Percentiles rank a stretch among this genome's conserved stretches.
Conservation (phyloP, 2,797 vertebrate genomes). For the Pempheris klunzingeri region DNA sequence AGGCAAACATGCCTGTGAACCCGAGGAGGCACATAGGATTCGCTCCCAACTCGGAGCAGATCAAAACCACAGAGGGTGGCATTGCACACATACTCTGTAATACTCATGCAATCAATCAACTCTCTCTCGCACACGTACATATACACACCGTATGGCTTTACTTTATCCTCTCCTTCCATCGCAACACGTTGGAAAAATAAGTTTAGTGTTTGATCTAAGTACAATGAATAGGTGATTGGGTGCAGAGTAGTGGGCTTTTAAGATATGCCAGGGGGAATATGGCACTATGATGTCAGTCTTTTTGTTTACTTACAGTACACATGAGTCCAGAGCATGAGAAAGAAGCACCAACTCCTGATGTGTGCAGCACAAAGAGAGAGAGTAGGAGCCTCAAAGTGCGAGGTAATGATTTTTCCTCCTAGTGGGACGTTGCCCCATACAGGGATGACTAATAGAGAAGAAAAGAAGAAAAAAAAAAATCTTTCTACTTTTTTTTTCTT, state of each 20-base stretch:
- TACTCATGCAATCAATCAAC: slow-evolving; percentile 62
- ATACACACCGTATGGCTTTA: slow-evolving; percentile 18
- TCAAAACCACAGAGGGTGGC: slow-evolving; percentile 68
- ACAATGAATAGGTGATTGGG: slow-evolving; percentile 43
- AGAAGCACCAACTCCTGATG: background rate
- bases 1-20: slow-evolving; percentile 55
- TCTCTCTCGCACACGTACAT: background rate
- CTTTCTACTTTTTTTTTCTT: slow-evolving; percentile 13
- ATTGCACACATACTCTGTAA: slow-evolving; percentile 56
- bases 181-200: slow-evolving; percentile 32
- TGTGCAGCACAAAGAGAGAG: slow-evolving; percentile 34
- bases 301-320: slow-evolving; percentile 33
- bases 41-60: slow-evolving; percentile 50
- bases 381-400: slow-evolving; percentile 36
- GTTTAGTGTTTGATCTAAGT: slow-evolving; percentile 45
- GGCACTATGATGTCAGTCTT: slow-evolving; percentile 28
- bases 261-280: slow-evolving; percentile 9
- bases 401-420: slow-evolving; percentile 58
- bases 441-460: slow-evolving; percentile 36
- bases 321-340: slow-evolving; percentile 1
- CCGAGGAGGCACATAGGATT: slow-evolving; percentile 55
- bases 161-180: slow-evolving; percentile 26
- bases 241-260: slow-evolving; percentile 31
- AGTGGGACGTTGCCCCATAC: slow-evolving; percentile 27
- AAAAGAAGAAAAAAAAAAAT: slow-evolving; percentile 14